Evolutionary conservation across 1,140 invertebrate species (phyloP), one percentile per base, ranked within the genome.

Genomic region (Vanessa atalanta): DNA sequence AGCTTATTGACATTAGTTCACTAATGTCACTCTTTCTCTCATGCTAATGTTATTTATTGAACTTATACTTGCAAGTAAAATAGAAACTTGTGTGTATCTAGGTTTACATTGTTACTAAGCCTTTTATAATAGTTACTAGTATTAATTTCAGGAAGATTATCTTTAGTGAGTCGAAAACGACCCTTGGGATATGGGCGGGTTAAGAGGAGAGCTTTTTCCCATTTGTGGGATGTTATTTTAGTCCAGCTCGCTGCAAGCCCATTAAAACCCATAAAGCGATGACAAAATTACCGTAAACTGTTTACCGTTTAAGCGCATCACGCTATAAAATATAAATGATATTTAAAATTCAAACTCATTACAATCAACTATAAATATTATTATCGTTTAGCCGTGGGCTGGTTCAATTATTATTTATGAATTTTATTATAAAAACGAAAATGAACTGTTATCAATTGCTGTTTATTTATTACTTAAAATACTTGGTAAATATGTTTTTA

Each of bases 1-100:
- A 83, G 75, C 76, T 77, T 86, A 85, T 86, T 86, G 82, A 80
- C 83, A 80, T 74, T 79, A 77, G 65, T 75, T 75, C 68, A 64
- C 64, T 78, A 78, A 70, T 78, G 70, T 71, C 70, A 50, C 7
- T 16, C 65, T 69, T 63, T 60, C 11, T 60, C 57, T n/a, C 20
- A 61, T n/a, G 11, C 2, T 31, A 61, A 31, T 61, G 9, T 31
- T 15, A 55, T 37, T 37, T 14, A 37, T 2, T 31, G 26, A 23
- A 15, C 57, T 26, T 13, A 43, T 43, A 43, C 1, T 43, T 31
- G 26, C 26, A 31, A 31, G 26, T 31, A 6, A 6, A 31, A 31
- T 31, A 31, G 26, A 31, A 31, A 31, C 26, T 31, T 31, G 26
- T 31, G 26, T 31, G 26, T 31, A 31, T 31, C 26, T 6, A 31